These are phyloP conservation scores for Pitta sordida DNA, from an alignment of 2,113 vertebrate genomes.

Conservation along the genomic window DNA sequence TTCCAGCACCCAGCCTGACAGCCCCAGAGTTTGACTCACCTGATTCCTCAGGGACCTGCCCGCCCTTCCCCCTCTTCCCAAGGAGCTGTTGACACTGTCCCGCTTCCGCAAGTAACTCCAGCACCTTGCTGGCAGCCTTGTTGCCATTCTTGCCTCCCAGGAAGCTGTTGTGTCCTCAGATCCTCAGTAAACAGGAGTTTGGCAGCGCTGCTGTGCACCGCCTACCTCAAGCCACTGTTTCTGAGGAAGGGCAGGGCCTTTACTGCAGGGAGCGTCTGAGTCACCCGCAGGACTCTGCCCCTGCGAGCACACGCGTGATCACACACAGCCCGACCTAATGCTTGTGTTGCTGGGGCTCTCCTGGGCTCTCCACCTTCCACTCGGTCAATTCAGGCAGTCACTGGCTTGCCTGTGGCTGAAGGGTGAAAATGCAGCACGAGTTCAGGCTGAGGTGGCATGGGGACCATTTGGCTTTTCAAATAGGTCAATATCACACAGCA, in stretches of 20 bases:
- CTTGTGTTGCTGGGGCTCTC: background rate
- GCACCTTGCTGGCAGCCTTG: background rate
- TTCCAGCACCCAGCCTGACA: background rate
- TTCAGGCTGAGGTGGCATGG: background rate
- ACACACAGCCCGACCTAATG: accelerated
- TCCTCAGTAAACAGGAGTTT: background rate
- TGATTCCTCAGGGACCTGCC: background rate
- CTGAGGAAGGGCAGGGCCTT: background rate
- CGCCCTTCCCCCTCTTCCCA: background rate
- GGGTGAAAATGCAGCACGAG: background rate
- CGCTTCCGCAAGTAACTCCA: background rate
- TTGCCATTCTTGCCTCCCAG: background rate
- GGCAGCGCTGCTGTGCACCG: background rate
- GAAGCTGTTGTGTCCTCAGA: background rate
- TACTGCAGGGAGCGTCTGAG: background rate
- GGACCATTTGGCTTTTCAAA: background rate
- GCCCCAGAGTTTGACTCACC: constrained; percentile 8
- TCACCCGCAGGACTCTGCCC: background rate
- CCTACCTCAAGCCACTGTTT: background rate
- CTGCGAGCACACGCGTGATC: accelerated
- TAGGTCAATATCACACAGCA: background rate
- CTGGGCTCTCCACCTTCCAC: accelerated
- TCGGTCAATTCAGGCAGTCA: background rate
- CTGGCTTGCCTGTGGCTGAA: background rate
- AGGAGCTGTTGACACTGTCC: background rate